Conservation (phyloP, 1,140 invertebrate genomes). For the Eumaeus atala region DNA sequence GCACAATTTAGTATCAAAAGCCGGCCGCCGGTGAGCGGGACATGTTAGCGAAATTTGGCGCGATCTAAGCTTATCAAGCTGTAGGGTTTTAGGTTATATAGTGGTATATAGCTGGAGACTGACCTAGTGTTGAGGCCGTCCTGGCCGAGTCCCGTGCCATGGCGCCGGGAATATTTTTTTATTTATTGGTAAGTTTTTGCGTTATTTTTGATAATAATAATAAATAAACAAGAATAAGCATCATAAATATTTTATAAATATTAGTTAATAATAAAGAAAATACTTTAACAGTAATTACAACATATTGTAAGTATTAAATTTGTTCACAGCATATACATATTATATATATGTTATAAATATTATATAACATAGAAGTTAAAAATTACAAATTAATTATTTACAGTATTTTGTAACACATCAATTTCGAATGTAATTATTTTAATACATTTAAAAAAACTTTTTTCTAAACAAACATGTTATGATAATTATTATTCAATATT, state of each 20-base stretch:
- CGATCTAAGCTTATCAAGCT: slow-evolving; percentile 40
- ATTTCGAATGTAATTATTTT: not conserved
- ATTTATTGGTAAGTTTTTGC: slow-evolving; percentile 54
- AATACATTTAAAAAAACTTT: not conserved
- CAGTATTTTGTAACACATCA: not conserved
- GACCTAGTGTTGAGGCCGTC: slow-evolving; percentile 29
- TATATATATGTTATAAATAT: too few species aligned
- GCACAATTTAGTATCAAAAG: slow-evolving; percentile 69
- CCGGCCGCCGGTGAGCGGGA: slow-evolving; percentile 56
- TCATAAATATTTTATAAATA: not conserved
- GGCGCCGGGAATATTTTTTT: slow-evolving; percentile 56
- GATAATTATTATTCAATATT: not conserved
- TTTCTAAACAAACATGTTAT: not conserved
- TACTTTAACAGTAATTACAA: too few species aligned
- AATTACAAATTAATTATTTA: not conserved
- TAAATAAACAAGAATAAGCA: not conserved
- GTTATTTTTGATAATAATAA: not conserved
- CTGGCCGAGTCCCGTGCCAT: slow-evolving; percentile 54
- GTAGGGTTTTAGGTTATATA: slow-evolving; percentile 35
- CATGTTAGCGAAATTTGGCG: slow-evolving; percentile 59
- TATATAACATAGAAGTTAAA: too few species aligned
- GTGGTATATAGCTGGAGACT: slow-evolving; percentile 39
- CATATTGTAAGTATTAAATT: too few species aligned
- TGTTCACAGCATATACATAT: too few species aligned
- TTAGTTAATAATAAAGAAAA: not conserved